Percentiles rank a stretch among this genome's conserved stretches.
Conservation (phyloP, 2,797 vertebrate species). For the Odontamblyopus rebecca region DNA sequence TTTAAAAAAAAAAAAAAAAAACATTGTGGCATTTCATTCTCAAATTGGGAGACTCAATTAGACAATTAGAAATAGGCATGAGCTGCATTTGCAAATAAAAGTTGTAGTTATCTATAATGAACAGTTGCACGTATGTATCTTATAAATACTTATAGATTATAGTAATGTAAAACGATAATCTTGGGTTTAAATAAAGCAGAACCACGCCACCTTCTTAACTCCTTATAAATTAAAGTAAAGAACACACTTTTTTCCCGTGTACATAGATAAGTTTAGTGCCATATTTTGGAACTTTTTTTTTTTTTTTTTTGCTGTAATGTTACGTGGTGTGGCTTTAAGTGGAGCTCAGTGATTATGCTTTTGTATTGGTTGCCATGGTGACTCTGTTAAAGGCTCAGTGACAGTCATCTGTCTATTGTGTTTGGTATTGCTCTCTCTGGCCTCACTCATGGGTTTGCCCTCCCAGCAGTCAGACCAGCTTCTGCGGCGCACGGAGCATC, state of each 20-base stretch:
- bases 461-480: constrained; percentile 16
- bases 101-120: too few species aligned
- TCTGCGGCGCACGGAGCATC: not conserved
- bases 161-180: too few species aligned
- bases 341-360: constrained; percentile 25
- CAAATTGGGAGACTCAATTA: not conserved
- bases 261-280: not conserved
- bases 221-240: not conserved
- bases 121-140: too few species aligned
- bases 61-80: too few species aligned
- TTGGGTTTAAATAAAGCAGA: too few species aligned
- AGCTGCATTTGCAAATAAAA: too few species aligned
- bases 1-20: not conserved
- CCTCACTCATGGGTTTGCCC: constrained; percentile 36
- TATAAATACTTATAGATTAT: too few species aligned
- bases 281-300: not conserved
- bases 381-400: constrained; percentile 34
- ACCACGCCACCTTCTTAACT: not conserved
- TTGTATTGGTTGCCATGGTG: constrained; percentile 58
- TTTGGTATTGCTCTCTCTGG: constrained; percentile 39
- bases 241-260: not conserved
- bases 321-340: constrained; percentile 8
- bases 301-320: not conserved
- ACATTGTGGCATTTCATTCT: not conserved
- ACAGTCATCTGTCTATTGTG: constrained; percentile 45